Conservation (phyloP, 2,888 invertebrate species). For the Drosophila kambysellisi region DNA sequence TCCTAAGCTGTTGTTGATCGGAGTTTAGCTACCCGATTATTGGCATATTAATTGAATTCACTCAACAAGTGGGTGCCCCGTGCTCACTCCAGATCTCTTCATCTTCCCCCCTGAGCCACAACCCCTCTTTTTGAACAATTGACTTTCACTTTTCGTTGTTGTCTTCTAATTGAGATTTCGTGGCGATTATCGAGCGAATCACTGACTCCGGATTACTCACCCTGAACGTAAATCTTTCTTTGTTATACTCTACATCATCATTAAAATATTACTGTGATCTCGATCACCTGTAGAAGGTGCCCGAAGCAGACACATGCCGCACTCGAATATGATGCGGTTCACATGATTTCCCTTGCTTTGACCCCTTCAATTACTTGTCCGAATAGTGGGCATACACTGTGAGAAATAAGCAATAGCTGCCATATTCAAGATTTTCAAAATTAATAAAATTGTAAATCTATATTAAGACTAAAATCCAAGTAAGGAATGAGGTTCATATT, state of each 20-base stretch:
- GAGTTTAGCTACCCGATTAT: slow-evolving; percentile 44
- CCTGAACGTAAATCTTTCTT: slow-evolving; percentile 67
- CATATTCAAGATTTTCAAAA: background rate
- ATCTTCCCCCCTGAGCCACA: background rate
- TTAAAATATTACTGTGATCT: slow-evolving; percentile 27
- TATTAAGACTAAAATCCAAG: fast-evolving
- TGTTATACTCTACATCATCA: slow-evolving; percentile 37
- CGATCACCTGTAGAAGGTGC: slow-evolving; percentile 54
- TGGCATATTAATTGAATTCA: slow-evolving; percentile 55
- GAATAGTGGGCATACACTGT: slow-evolving; percentile 6
- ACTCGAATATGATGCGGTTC: slow-evolving; percentile 19
- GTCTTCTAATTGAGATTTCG: slow-evolving; percentile 25
- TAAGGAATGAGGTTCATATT: background rate
- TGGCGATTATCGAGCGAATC: slow-evolving; percentile 38
- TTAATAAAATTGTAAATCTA: background rate
- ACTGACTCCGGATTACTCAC: slow-evolving; percentile 63
- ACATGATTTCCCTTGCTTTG: slow-evolving; percentile 12
- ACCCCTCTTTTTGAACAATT: background rate
- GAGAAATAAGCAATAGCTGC: background rate
- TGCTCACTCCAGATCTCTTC: background rate
- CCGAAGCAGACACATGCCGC: slow-evolving; percentile 13
- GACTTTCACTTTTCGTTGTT: slow-evolving; percentile 74
- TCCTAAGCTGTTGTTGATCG: slow-evolving; percentile 35
- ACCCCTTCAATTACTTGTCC: slow-evolving; percentile 13
- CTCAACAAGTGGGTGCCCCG: slow-evolving; percentile 22